Base-by-base conservation (phyloP, 2,888 invertebrate genomes). In the Epinotia nisella region DNA sequence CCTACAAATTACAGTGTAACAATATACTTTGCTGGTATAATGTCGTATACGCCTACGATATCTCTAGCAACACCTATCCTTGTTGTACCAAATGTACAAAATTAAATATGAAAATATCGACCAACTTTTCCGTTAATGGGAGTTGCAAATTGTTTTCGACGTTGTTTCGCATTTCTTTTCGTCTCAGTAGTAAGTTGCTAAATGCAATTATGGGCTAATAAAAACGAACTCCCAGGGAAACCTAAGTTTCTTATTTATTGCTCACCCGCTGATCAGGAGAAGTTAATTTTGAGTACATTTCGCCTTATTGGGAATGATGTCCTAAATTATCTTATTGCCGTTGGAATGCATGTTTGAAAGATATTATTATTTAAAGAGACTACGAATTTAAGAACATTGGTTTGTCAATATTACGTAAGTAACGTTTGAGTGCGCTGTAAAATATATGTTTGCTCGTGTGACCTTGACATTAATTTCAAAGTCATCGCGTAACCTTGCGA, bases 61-160 rank as follows among this genome's bases (percentile, higher is more conserved):
- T 39, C 35, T 35, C 15, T n/a, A 21, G n/a, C n/a, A 66, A n/a
- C n/a, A 17, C 11, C 2, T 2, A 39, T 66, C 55, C 21, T 56
- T 66, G 21, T 66, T 21, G 4, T 19, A 56, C 24, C 41, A 41
- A 41, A 41, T n/a, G 10, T 66, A 66, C 15, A 53, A 83, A 86
- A 86, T 84, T 81, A 84, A 85, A 87, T 85, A 85, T 85, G 81
- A 87, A 87, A 85, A 84, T 85, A 88, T 87, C 85, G 85, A 83
- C 82, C 77, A 88, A 88, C 87, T 88, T 88, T 74, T 70, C 76
- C 76, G 80, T 75, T 87, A 86, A 88, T 87, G 87, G 87, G 82
- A 85, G 85, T 89, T 88, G 77, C 78, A 84, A 88, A 86, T 88
- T 87, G 84, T 85, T 89, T 85, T 83, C 74, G 77, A 75, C 85